These are phyloP conservation scores for Micronycteris hirsuta DNA, from an alignment of 2,113 vertebrate species.

Conservation along the genomic window DNA sequence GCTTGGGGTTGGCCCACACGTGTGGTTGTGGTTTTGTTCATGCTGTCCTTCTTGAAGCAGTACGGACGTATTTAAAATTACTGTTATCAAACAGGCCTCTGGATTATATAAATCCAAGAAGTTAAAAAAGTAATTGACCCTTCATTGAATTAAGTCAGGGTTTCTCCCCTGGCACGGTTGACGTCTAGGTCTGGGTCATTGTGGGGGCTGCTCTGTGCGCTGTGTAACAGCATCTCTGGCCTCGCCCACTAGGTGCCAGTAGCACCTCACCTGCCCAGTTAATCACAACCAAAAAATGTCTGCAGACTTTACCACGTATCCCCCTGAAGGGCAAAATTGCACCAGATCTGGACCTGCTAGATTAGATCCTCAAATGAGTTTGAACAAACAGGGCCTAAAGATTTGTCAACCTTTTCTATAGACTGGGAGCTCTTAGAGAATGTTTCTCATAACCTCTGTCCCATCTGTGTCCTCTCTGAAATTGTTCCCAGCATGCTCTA, in stretches of 20 bases:
- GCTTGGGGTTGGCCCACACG: neutral
- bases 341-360: neutral
- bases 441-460: neutral
- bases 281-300: neutral
- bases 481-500: neutral
- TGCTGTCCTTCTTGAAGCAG: neutral
- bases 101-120: neutral
- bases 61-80: neutral
- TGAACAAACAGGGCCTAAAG: neutral
- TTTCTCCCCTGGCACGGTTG: neutral
- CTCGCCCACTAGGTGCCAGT: neutral
- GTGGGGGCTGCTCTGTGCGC: neutral
- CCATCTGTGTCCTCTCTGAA: neutral
- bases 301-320: neutral
- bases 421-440: neutral
- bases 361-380: neutral
- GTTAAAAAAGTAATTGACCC: neutral
- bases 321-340: neutral
- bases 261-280: neutral
- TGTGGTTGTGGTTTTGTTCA: neutral
- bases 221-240: neutral
- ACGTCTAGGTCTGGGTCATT: neutral
- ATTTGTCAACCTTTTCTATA: neutral
- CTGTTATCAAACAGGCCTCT: neutral
- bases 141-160: neutral